phyloP scores from a whole-genome alignment of 1,140 invertebrate species.

The Bathynomus jamesi region DNA sequence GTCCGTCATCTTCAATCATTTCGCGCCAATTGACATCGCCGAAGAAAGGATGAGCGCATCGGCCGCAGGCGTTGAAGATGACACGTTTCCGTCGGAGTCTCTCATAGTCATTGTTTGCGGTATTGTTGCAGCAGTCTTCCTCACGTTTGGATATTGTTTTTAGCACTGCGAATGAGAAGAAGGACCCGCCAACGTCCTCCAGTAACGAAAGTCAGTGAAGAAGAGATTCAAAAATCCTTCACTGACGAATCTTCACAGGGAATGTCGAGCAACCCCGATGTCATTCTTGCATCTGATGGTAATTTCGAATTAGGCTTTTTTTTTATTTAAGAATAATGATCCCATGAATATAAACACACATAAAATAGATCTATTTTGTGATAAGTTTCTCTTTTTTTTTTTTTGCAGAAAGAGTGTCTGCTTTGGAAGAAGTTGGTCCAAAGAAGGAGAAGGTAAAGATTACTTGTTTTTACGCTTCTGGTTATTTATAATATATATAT shows the following conservation, averaged over 20 bases:
- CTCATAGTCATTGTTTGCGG: background rate
- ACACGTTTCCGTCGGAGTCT: background rate
- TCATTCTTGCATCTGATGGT: background rate
- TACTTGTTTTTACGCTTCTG: background rate
- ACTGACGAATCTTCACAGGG: background rate
- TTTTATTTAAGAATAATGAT: too few species aligned
- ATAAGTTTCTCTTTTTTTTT: too few species aligned
- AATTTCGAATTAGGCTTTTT: too few species aligned
- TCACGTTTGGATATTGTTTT: background rate
- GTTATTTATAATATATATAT: background rate
- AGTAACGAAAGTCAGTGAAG: background rate
- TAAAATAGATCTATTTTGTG: too few species aligned
- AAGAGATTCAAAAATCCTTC: background rate
- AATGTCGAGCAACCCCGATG: background rate
- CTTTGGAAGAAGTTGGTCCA: too few species aligned
- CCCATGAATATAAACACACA: too few species aligned
- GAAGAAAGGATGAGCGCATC: constrained; percentile 13
- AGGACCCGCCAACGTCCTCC: background rate
- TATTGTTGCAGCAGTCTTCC: background rate
- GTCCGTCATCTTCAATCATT: constrained; percentile 3
- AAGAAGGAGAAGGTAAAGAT: too few species aligned
- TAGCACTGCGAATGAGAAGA: background rate
- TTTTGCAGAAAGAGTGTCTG: too few species aligned
- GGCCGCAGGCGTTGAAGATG: background rate
- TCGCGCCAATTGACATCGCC: constrained; percentile 18